Evolutionary conservation across 1,140 invertebrate genomes (phyloP), one percentile per base, ranked within the genome.

Genomic region (Phortica variegata): DNA sequence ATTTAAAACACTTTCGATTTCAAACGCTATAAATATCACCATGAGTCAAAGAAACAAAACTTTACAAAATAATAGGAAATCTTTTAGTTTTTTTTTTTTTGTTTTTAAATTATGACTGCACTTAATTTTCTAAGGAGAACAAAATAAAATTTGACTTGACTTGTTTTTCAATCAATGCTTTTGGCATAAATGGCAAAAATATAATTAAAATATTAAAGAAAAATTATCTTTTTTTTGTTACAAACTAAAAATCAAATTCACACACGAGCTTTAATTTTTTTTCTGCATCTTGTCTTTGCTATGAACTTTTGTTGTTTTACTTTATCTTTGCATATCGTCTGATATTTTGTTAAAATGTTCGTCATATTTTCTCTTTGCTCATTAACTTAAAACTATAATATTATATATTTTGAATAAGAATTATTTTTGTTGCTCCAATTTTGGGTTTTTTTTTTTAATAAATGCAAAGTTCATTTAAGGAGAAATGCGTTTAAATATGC

Each of bases 141-240:
- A 58, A 61, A 65, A 65, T 45, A 55, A 54, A 52, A 29, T 38
- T 52, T n/a, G n/a, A n/a, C n/a, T n/a, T n/a, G n/a, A n/a, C n/a
- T 26, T 26, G 5, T 26, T 26, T 26, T 26, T 6, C 23, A 26
- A 26, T 44, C 54, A 37, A 54, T 61, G 61, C 58, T 65, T 56
- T 60, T 65, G 54, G 61, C 61, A 56, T 62, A 60, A 44, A 66
- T 66, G 63, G 63, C 63, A 66, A 68, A 63, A 53, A 46, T 58
- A 37, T 21, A 34, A 36, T 43, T 20, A 26, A 50, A 40, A 43
- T 36, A 44, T 56, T 52, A 37, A 47, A 41, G 12, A 31, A 47
- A n/a, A n/a, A n/a, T n/a, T n/a, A n/a, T n/a, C n/a, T n/a, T n/a
- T n/a, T n/a, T n/a, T n/a, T n/a, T n/a, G n/a, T 36, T 52, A 20